Conservation (phyloP, 2,888 invertebrate genomes). For the Chrysotoxum bicinctum region DNA sequence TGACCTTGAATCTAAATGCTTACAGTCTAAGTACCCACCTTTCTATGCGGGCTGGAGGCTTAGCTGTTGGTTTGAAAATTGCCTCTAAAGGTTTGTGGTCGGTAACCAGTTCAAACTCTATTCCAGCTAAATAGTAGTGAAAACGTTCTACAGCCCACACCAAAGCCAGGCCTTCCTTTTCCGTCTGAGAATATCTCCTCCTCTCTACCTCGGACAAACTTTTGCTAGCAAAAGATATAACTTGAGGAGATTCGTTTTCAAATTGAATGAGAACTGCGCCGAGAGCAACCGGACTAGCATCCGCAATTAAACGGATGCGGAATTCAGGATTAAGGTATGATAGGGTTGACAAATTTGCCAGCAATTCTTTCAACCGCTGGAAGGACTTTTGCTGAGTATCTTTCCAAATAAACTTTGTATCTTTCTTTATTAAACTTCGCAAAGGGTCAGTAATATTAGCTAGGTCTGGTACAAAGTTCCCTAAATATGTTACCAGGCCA, state of each 20-base stretch:
- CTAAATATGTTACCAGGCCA: slow-evolving; percentile 15
- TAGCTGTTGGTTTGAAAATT: no score
- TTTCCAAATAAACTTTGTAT: neutral
- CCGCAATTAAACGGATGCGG: neutral
- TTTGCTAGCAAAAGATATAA: slow-evolving; percentile 18
- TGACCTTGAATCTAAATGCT: no score
- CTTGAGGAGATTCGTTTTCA: neutral
- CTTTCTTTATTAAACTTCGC: neutral
- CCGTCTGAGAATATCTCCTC: no score
- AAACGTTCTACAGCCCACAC: no score
- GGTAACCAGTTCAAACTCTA: no score
- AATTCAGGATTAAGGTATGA: neutral
- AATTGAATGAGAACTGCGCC: slow-evolving; percentile 7
- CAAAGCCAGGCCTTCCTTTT: no score
- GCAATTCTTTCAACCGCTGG: neutral
- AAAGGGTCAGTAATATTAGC: neutral
- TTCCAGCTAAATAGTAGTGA: no score
- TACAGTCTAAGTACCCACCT: no score
- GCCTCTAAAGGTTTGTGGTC: no score
- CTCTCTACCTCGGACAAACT: neutral
- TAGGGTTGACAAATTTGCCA: neutral
- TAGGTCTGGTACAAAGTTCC: neutral
- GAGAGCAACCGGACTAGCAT: neutral
- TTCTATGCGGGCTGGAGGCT: no score
- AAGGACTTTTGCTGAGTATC: neutral